Conservation (phyloP, 2,888 invertebrate species). For the Craniophora ligustri region DNA sequence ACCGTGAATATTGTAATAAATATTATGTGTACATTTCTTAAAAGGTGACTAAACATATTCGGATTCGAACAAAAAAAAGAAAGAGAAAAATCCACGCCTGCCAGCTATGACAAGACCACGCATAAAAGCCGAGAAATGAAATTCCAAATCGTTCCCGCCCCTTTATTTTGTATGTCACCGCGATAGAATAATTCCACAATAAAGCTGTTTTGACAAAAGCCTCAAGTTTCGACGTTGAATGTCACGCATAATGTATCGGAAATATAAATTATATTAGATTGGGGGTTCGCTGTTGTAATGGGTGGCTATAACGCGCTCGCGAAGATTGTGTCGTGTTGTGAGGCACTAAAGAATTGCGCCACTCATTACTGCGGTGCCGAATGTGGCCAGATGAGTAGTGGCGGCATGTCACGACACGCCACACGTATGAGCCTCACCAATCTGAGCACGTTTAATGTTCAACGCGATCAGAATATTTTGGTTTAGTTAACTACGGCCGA, state of each 20-base stretch:
- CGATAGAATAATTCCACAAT: conserved; percentile 67
- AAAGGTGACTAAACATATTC: conserved; percentile 34
- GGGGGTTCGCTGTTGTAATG: conserved; percentile 70
- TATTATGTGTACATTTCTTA: conserved; percentile 14
- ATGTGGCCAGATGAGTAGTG: conserved; percentile 69
- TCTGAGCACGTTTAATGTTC: conserved; percentile 42
- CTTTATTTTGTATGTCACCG: conserved; percentile 69
- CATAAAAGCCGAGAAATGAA: conserved; percentile 72
- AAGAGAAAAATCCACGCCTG: conserved; percentile 52
- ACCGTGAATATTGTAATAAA: conserved; percentile 8
- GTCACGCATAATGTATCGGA: conserved; percentile 77
- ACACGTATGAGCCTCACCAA: conserved; percentile 41
- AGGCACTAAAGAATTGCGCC: conserved; percentile 77
- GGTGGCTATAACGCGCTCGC: conserved; percentile 51
- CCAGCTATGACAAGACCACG: conserved; percentile 53
- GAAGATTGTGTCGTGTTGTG: conserved; percentile 71
- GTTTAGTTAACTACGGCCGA: neutral
- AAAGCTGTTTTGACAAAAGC: conserved; percentile 70
- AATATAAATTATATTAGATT: conserved; percentile 81
- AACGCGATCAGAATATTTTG: conserved; percentile 37
- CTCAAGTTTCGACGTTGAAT: conserved; percentile 63
- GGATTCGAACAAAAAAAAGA: conserved; percentile 57
- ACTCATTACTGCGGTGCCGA: conserved; percentile 76
- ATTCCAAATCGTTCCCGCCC: conserved; percentile 68
- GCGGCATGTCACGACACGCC: conserved; percentile 68